Evolutionary conservation across 1,140 invertebrate species (phyloP).

Genomic region (Neodiprion pinetum): DNA sequence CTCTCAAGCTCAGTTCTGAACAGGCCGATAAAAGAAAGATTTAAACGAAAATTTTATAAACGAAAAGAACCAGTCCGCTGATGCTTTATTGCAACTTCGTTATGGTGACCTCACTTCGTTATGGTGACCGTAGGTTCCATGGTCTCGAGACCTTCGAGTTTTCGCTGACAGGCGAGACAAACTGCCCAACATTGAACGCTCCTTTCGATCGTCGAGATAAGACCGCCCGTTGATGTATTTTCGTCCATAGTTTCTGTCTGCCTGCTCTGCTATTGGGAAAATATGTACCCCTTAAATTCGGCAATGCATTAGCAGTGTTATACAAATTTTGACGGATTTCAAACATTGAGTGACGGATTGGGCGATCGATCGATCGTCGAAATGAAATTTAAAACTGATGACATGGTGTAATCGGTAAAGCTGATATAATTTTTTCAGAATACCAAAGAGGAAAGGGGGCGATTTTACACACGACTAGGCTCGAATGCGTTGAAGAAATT

Average conservation of each 20-base stretch:
- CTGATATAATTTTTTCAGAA: too few relatives aligned
- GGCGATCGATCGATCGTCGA: too few relatives aligned
- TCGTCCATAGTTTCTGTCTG: not conserved
- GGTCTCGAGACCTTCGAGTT: conserved; percentile 37
- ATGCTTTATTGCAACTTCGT: not conserved
- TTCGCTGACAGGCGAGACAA: conserved; percentile 37
- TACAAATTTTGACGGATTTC: too few relatives aligned
- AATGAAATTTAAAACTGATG: too few relatives aligned
- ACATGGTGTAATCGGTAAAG: too few relatives aligned
- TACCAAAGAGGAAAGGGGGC: too few relatives aligned
- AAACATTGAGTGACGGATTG: too few relatives aligned
- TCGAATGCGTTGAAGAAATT: conserved; percentile 18
- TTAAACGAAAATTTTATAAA: not conserved
- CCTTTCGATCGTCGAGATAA: not conserved
- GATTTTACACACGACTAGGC: not conserved
- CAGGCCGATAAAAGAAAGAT: conserved; percentile 11
- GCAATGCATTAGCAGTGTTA: too few relatives aligned
- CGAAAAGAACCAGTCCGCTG: not conserved
- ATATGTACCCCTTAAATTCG: too few relatives aligned
- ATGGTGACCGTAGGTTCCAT: conserved; percentile 39
- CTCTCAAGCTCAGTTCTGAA: conserved; percentile 48
- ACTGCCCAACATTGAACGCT: conserved; percentile 33
- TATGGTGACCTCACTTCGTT: conserved; percentile 35
- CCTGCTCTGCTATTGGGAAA: not conserved
- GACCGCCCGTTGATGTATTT: not conserved